Conservation (phyloP, 2,888 invertebrate genomes). For the Drosophila algonquin region DNA sequence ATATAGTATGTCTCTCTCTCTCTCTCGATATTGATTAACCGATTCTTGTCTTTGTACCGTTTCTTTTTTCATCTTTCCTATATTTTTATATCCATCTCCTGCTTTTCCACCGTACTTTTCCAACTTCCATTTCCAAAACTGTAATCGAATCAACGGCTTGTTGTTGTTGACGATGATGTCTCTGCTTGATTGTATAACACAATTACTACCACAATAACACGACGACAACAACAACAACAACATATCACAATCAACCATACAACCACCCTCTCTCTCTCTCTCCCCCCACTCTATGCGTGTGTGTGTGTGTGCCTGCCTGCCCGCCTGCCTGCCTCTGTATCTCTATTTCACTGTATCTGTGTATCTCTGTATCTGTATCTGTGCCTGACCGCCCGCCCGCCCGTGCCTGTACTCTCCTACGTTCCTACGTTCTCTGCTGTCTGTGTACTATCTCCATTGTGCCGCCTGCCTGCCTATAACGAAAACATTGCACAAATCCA, state of each 20-base stretch:
- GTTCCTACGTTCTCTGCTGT: conserved; percentile 29
- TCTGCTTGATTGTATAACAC: conserved; percentile 69
- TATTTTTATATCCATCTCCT: conserved; percentile 57
- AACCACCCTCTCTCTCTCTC: too few relatives aligned
- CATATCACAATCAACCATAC: not conserved
- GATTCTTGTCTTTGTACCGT: conserved; percentile 70
- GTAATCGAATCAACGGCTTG: conserved; percentile 68
- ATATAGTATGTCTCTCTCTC: conserved; percentile 28
- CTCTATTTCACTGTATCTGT: conserved; percentile 42
- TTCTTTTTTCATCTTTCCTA: conserved; percentile 59
- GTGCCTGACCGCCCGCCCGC: conserved; percentile 21
- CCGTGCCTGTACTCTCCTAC: conserved; percentile 30
- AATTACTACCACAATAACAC: conserved; percentile 55
- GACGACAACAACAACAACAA: conserved; percentile 47
- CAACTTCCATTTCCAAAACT: conserved; percentile 39
- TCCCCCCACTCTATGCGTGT: conserved; percentile 2
- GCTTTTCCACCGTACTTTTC: conserved; percentile 45
- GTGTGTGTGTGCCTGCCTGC: conserved; percentile 38
- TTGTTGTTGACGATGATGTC: conserved; percentile 67
- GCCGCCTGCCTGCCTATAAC: conserved; percentile 53
- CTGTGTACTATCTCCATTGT: conserved; percentile 39
- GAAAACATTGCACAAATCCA: conserved; percentile 28
- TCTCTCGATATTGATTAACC: conserved; percentile 56
- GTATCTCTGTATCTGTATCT: conserved; percentile 47
- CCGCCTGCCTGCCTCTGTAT: conserved; percentile 42